These are phyloP conservation scores for Drosophila limbata DNA, from an alignment of 2,888 invertebrate species.

Conservation along the genomic window DNA sequence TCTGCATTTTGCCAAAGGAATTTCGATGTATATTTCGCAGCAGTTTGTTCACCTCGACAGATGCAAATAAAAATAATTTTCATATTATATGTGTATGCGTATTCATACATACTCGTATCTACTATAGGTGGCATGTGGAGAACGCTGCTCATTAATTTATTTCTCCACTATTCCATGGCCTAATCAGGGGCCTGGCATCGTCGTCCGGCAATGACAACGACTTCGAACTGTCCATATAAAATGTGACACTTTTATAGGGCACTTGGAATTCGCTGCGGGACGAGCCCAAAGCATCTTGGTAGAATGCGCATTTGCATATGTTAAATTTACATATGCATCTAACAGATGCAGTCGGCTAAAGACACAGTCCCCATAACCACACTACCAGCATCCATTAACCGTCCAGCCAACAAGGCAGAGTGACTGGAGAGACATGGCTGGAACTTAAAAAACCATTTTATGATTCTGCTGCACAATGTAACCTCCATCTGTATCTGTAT, in stretches of 20 bases:
- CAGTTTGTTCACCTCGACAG: conserved; percentile 62
- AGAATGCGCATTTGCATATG: conserved; percentile 64
- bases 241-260: conserved; percentile 79
- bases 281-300: conserved; percentile 10
- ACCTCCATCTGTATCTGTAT: conserved; percentile 21
- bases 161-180: conserved; percentile 35
- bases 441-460: conserved; percentile 58
- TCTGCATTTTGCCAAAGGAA: conserved; percentile 26
- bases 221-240: conserved; percentile 58
- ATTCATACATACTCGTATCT: not conserved
- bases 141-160: conserved; percentile 36
- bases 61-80: conserved; percentile 20
- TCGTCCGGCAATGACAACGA: conserved; percentile 9
- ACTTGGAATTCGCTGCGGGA: conserved; percentile 69
- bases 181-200: conserved; percentile 61
- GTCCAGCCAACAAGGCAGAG: conserved; percentile 5
- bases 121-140: conserved; percentile 5
- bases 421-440: conserved; percentile 38
- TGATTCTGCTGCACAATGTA: conserved; percentile 33
- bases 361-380: conserved; percentile 16
- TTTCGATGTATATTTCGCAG: conserved; percentile 36
- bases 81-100: not conserved
- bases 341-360: conserved; percentile 45
- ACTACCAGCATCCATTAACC: conserved; percentile 56
- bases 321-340: conserved; percentile 68